Evolutionary conservation across 2,113 vertebrate species (phyloP), one percentile per base, ranked within the genome.

Genomic region (Circaetus cinerascens): DNA sequence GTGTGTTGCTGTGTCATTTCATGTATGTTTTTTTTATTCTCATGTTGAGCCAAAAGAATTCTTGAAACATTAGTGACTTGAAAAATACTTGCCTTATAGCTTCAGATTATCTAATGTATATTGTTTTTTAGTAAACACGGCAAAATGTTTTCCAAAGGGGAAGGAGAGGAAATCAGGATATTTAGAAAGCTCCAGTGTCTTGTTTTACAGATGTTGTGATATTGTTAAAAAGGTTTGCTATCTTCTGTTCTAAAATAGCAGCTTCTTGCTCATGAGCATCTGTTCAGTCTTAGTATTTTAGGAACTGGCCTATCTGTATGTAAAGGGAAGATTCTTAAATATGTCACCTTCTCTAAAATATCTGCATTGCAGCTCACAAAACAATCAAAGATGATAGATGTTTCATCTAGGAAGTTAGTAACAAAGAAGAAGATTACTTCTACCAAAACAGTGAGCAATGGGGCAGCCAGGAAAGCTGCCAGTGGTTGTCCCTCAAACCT

Each of bases 281-380:
- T 34, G 8, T 84, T 90, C 45, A 30, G 10, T 45, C 34, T 50
- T 59, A 41, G 15, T 56, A 50, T 86, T 72, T 86, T 73, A 53
- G 48, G 32, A 71, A n/a, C 22, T 68, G n/a, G n/a, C 32, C 26
- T 91, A 27, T 76, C 14, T 91, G 0, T n/a, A 7, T 67, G 32
- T 74, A 74, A 95, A 66, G 30, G 8, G 27, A 81, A 95, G 16
- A 48, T 63, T 81, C 16, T 97, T 93, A 95, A 95, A 72, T 93
- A 38, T 62, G 56, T 93, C 50, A 74, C 40, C 11, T 83, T 96
- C 80, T 96, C 50, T 94, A 38, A 50, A 72, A 93, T 83, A 90
- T 94, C 93, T 97, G 23, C 95, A 74, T 93, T 98, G 81, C 97
- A 99, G 98, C 82, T 98, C 71, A 80, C 98, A 73, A 99, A 99